Percentiles rank a stretch among this genome's conserved stretches.
phyloP scores from a whole-genome alignment of 2,888 invertebrate species.

The Pseudolycoriella hygida region DNA sequence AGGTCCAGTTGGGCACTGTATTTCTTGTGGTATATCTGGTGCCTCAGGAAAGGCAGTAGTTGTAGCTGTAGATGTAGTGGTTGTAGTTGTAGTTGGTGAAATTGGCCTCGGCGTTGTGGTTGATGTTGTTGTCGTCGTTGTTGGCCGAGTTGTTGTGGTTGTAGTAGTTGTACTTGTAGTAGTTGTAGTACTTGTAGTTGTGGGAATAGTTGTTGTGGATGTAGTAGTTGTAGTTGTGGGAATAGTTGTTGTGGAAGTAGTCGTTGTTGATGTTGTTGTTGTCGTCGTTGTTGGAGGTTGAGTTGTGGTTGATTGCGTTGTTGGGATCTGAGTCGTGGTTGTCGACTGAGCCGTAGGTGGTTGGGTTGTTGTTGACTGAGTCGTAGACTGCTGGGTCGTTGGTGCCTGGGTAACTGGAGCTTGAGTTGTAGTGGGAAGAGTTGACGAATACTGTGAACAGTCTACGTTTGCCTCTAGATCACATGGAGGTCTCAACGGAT shows the following conservation, averaged over 20 bases:
- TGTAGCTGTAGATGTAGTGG: no score
- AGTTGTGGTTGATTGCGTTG: background rate
- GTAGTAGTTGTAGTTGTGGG: background rate
- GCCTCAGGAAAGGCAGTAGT: background rate
- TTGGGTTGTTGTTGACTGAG: background rate
- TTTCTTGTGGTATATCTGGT: background rate
- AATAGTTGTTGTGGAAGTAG: background rate
- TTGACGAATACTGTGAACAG: conserved; percentile 11
- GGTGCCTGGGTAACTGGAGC: background rate
- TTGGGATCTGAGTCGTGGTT: background rate
- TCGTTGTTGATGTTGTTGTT: background rate
- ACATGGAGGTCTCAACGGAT: conserved; percentile 20
- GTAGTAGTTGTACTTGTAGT: background rate
- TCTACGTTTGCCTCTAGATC: conserved; percentile 17
- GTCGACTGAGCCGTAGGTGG: background rate
- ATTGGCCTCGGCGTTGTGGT: background rate
- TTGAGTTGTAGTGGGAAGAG: background rate
- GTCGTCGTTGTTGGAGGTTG: background rate
- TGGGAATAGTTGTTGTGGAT: background rate
- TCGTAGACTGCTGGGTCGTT: background rate
- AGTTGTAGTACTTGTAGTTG: background rate
- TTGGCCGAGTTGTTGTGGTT: background rate
- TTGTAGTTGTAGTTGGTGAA: background rate
- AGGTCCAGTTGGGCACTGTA: background rate
- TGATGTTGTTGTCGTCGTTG: background rate